Base-by-base conservation (phyloP, 92 coral and sea anemone genomes). In the Actinernus sp. region DNA sequence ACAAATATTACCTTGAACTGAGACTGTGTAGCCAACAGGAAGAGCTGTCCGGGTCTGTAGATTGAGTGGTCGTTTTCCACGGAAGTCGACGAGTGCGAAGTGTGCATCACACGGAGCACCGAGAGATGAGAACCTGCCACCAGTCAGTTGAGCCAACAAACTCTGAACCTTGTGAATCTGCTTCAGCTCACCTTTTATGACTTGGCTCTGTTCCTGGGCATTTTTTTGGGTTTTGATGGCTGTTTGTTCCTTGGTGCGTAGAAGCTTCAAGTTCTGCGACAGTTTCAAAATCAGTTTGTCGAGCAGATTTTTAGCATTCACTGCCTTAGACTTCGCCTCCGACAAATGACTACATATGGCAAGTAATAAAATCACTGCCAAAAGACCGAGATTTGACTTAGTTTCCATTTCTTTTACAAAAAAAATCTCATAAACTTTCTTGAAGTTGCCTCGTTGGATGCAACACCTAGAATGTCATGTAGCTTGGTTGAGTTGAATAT, bases 51-150 rank as follows among this genome's bases (percentile, higher is more conserved):
- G 17, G 11, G 52, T 18, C 10, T 17, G 52, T 4, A 45, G 8
- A 8, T 18, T 6, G 10, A 45, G 5, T 7, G 52, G 52, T 23
- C 52, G 52, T 18, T 45, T 45, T 7, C 52, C 52, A 4, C 4
- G 17, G 19, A 6, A 45, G 22, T 45, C 52, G 10, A 45, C 52
- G 5, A 45, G 10, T 9, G 8, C 10, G 52, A 45, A 45, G 22
- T 45, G 52, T 8, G 10, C 17, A 45, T 45, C 52, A 18, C 52
- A 45, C 10, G 52, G 52, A 45, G 52, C 8, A 14, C 41, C 41
- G 6, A 34, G 41, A 45, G 17, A 8, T 6, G 52, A 5, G 5
- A 8, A 4, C 18, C 4, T 5, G 11, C 5, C 19, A 4, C 52
- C 52, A 6, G 21, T 9, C 4, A 45, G 21, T 17, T 45, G 52